Evolutionary conservation across 2,888 invertebrate species (phyloP).

Genomic region (Phyto melanocephala): DNA sequence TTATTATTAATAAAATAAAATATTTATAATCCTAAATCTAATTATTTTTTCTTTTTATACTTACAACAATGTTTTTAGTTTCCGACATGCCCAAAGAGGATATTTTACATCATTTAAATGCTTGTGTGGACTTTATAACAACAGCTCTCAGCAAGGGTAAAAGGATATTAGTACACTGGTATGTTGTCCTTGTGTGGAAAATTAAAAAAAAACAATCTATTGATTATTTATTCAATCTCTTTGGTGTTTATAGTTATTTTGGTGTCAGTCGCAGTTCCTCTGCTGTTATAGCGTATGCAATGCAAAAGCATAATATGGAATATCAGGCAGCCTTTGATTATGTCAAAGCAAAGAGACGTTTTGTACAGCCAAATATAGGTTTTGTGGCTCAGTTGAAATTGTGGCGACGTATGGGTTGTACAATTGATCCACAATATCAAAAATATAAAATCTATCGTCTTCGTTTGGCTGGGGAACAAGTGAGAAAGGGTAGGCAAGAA

Average conservation of each 20-base stretch:
- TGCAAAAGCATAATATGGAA: conserved; percentile 89
- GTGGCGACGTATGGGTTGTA: conserved; percentile 88
- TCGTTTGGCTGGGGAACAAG: conserved; percentile 88
- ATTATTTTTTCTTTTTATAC: background rate
- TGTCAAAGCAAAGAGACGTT: conserved; percentile 85
- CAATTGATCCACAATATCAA: conserved; percentile 84
- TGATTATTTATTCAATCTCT: conserved; percentile 19
- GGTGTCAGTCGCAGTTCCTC: conserved; percentile 95
- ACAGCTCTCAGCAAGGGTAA: conserved; percentile 83
- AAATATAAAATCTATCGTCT: conserved; percentile 87
- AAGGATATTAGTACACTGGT: conserved; percentile 93
- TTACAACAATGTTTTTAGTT: conserved; percentile 79
- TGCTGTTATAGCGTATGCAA: conserved; percentile 90
- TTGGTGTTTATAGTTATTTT: conserved; percentile 83
- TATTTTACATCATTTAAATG: conserved; percentile 87
- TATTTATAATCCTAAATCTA: too few species aligned
- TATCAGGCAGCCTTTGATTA: conserved; percentile 85
- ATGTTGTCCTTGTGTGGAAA: conserved; percentile 66
- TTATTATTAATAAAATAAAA: too few species aligned
- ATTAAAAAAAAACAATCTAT: background rate
- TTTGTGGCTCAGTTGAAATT: conserved; percentile 89
- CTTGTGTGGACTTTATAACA: conserved; percentile 87
- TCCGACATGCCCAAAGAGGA: conserved; percentile 92
- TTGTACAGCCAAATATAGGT: conserved; percentile 89
- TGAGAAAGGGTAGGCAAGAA: conserved; percentile 83